Evolutionary conservation across 1,140 invertebrate genomes (phyloP).

Genomic region (Drosophila lini): DNA sequence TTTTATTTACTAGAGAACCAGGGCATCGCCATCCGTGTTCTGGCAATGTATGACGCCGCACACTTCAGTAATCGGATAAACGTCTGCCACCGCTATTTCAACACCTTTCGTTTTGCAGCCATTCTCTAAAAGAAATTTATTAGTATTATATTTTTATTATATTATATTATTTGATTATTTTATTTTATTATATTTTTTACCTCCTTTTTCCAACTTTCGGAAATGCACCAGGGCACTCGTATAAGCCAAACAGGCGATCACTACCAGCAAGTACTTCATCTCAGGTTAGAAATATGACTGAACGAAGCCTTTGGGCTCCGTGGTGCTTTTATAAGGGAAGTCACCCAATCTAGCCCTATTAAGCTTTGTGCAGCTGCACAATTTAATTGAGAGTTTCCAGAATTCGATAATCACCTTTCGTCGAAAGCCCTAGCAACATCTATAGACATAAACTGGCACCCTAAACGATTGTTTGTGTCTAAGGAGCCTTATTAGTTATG

Average conservation of each 20-base stretch:
- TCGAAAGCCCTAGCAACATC: neutral
- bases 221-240: neutral
- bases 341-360: neutral
- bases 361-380: neutral
- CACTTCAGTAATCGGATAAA: too few relatives aligned
- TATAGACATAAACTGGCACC: too few relatives aligned
- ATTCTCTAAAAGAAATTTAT: neutral
- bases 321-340: constrained; percentile 1
- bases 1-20: neutral
- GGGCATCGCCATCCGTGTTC: neutral
- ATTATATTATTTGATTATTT: too few relatives aligned
- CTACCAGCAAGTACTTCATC: neutral
- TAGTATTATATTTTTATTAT: neutral
- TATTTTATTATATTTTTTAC: neutral
- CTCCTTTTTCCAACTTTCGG: neutral
- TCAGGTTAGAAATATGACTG: neutral
- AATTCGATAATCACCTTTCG: neutral
- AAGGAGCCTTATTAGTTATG: neutral
- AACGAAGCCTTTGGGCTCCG: neutral
- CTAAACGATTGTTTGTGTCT: neutral
- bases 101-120: neutral
- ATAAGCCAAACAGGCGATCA: neutral
- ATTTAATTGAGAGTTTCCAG: neutral
- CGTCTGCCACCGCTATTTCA: neutral
- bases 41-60: neutral